phyloP scores from a whole-genome alignment of 2,888 invertebrate species.

The Coenonympha arcania region DNA sequence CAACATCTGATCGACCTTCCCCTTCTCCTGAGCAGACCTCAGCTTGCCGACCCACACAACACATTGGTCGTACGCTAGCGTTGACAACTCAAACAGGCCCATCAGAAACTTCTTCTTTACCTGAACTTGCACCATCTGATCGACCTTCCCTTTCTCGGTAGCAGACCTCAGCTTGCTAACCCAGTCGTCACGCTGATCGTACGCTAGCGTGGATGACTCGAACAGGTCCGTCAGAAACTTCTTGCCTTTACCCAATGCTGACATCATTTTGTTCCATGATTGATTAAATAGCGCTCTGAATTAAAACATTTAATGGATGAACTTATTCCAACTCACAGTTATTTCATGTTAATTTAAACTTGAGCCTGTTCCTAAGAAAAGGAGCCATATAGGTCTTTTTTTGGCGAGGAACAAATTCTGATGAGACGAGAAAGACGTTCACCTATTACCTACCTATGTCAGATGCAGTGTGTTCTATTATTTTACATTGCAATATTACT shows the following conservation, averaged over 20 bases:
- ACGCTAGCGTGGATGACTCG: slow-evolving; percentile 85
- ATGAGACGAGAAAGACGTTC: too few species aligned
- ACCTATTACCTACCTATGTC: too few species aligned
- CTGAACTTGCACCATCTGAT: slow-evolving; percentile 78
- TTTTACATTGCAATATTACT: too few species aligned
- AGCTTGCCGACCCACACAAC: slow-evolving; percentile 81
- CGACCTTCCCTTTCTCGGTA: slow-evolving; percentile 79
- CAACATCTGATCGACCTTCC: slow-evolving; percentile 76
- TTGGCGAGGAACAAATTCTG: too few species aligned
- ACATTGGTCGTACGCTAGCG: slow-evolving; percentile 84
- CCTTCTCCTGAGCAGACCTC: slow-evolving; percentile 78
- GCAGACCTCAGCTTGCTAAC: slow-evolving; percentile 79
- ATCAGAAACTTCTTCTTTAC: slow-evolving; percentile 79
- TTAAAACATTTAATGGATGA: too few species aligned
- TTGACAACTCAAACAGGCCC: slow-evolving; percentile 85
- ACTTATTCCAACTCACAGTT: too few species aligned
- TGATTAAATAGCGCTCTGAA: slow-evolving; percentile 79
- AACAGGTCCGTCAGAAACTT: slow-evolving; percentile 83
- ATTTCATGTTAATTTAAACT: too few species aligned
- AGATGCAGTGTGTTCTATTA: too few species aligned
- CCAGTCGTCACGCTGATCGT: slow-evolving; percentile 83
- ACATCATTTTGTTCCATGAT: slow-evolving; percentile 78
- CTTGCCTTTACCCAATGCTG: slow-evolving; percentile 72
- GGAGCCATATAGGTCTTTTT: too few species aligned
- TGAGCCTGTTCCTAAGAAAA: too few species aligned